Percentiles rank a stretch among this genome's conserved stretches.
phyloP scores from a whole-genome alignment of 2,888 invertebrate species.

The Fissipunctia ypsillon region DNA sequence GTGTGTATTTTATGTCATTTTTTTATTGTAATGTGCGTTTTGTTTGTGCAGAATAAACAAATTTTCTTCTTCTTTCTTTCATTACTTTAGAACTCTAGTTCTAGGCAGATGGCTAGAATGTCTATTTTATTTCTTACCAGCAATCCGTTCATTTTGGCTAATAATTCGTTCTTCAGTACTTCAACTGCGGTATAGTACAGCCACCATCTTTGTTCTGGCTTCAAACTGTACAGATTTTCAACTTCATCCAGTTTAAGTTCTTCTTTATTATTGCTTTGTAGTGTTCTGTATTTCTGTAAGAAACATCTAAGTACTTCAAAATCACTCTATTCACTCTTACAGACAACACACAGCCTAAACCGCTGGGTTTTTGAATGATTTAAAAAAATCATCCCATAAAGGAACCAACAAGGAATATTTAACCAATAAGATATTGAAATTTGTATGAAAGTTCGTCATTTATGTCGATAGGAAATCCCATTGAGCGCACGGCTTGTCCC shows the following conservation, averaged over 20 bases:
- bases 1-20: too few species aligned
- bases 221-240: conserved; percentile 73
- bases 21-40: too few species aligned
- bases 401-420: too few species aligned
- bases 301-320: background rate
- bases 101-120: background rate
- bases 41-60: too few species aligned
- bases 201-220: conserved; percentile 78
- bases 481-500: background rate
- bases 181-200: conserved; percentile 77
- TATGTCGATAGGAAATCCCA: background rate
- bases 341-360: background rate
- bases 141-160: conserved; percentile 77
- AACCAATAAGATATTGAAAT: too few species aligned
- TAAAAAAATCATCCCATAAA: too few species aligned
- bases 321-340: background rate
- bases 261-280: conserved; percentile 59
- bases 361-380: too few species aligned
- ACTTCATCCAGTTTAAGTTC: conserved; percentile 59
- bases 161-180: conserved; percentile 73
- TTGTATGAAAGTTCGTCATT: background rate
- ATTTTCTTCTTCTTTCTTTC: too few species aligned
- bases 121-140: conserved; percentile 70
- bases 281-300: conserved; percentile 75
- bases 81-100: background rate